A percentile compares a stretch with the other conserved stretches of the same genome.
Evolutionary conservation across 1,140 invertebrate species (phyloP).

Genomic region (Microvelia longipes): DNA sequence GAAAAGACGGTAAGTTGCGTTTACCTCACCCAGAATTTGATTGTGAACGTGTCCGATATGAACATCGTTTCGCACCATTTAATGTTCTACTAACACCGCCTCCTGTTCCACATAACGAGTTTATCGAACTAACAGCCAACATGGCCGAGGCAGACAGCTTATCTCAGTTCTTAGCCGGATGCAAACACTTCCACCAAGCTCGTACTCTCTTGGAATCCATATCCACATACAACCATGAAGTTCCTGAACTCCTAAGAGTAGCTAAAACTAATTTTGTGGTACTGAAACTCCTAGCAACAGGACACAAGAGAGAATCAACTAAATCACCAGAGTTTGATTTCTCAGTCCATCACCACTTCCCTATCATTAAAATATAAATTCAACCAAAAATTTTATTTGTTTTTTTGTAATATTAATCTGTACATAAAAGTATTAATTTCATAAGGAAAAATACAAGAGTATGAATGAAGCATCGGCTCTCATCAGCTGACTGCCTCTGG

Average conservation of each 20-base stretch:
- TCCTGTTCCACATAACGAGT: conserved; percentile 74
- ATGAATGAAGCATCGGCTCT: too few species aligned
- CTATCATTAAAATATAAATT: conserved; percentile 58
- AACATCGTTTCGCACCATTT: conserved; percentile 83
- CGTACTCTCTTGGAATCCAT: conserved; percentile 67
- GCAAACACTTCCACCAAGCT: conserved; percentile 82
- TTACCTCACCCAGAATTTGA: conserved; percentile 78
- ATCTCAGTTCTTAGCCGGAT: conserved; percentile 60
- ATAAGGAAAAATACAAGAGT: too few species aligned
- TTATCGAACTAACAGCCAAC: conserved; percentile 48
- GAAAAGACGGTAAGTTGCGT: conserved; percentile 49
- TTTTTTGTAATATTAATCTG: too few species aligned
- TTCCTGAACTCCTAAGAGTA: conserved; percentile 67
- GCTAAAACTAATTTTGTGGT: conserved; percentile 91
- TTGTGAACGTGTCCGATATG: conserved; percentile 83
- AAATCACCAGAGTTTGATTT: conserved; percentile 81
- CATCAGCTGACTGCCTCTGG: too few species aligned
- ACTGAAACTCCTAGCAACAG: conserved; percentile 74
- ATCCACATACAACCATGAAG: conserved; percentile 60
- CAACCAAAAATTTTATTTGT: too few species aligned
- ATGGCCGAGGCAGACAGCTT: conserved; percentile 27
- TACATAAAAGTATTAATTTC: too few species aligned
- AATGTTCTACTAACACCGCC: conserved; percentile 67
- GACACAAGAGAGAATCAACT: conserved; percentile 73
- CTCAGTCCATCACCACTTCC: conserved; percentile 71